These are phyloP conservation scores for Panthera tigris DNA, from an alignment of 2,113 vertebrate genomes.

Conservation along the genomic window DNA sequence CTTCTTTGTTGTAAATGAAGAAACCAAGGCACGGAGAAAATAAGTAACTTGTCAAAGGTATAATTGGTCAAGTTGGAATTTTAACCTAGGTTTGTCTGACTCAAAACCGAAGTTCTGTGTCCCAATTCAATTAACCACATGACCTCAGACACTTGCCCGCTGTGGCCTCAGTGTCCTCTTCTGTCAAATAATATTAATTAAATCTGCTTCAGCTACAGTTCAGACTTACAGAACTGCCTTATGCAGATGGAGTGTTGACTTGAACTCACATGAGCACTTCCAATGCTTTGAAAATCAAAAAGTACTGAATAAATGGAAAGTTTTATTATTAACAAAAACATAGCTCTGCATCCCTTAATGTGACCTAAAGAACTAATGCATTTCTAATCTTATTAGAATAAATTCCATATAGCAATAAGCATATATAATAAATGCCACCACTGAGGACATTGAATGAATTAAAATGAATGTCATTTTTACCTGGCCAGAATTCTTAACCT, in stretches of 20 bases:
- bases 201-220: background rate
- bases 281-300: background rate
- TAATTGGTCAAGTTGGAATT: background rate
- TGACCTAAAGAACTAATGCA: background rate
- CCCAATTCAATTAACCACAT: background rate
- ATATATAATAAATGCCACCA: background rate
- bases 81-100: background rate
- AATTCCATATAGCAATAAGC: background rate
- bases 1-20: background rate
- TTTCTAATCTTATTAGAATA: constrained; percentile 3
- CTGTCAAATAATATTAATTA: background rate
- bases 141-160: background rate
- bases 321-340: background rate
- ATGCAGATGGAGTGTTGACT: background rate
- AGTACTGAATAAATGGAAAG: background rate
- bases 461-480: background rate
- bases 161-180: background rate
- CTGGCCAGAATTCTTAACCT: background rate
- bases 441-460: background rate
- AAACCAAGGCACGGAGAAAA: background rate
- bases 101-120: background rate
- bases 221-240: background rate
- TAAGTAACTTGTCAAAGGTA: background rate
- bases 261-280: background rate
- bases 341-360: background rate